Conservation (phyloP, 2,888 invertebrate genomes). For the Leptinotarsa rubiginosa region DNA sequence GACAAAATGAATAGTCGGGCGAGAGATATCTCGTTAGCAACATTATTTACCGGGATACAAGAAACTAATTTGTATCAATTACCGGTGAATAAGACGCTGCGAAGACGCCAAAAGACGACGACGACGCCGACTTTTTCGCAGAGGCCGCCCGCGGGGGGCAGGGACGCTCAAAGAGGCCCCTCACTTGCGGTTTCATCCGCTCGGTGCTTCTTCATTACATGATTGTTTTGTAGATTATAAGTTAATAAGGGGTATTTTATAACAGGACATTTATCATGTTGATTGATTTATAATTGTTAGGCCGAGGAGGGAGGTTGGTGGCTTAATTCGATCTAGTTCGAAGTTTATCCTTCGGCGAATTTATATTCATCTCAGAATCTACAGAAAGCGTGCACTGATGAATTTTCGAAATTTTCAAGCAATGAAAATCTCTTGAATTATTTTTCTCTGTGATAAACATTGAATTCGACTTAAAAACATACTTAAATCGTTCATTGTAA, state of each 20-base stretch:
- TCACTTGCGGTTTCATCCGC: constrained; percentile 22
- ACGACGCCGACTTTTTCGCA: constrained; percentile 31
- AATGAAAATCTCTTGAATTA: too few species aligned
- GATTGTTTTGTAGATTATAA: constrained; percentile 48
- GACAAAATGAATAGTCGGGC: constrained; percentile 53
- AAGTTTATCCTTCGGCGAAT: neutral
- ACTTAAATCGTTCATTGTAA: too few species aligned
- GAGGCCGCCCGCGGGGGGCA: neutral
- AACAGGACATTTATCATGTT: constrained; percentile 36
- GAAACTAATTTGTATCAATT: constrained; percentile 65
- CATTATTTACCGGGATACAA: constrained; percentile 63
- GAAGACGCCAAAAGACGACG: constrained; percentile 38
- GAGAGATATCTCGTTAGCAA: constrained; percentile 61
- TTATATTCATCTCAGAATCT: neutral
- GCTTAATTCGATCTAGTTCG: constrained; percentile 3
- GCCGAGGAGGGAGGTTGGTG: neutral
- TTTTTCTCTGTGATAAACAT: too few species aligned
- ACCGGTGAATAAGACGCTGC: constrained; percentile 46
- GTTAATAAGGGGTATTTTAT: constrained; percentile 46
- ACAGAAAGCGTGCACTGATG: too few species aligned
- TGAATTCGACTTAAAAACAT: too few species aligned
- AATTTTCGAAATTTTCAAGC: too few species aligned
- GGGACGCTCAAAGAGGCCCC: neutral
- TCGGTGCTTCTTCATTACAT: constrained; percentile 42
- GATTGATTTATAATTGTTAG: constrained; percentile 34